Percentiles rank a stretch among this genome's conserved stretches.
These are phyloP conservation scores for Pachyramphus minor DNA, from an alignment of 2,113 vertebrate species.

Conservation along the genomic window DNA sequence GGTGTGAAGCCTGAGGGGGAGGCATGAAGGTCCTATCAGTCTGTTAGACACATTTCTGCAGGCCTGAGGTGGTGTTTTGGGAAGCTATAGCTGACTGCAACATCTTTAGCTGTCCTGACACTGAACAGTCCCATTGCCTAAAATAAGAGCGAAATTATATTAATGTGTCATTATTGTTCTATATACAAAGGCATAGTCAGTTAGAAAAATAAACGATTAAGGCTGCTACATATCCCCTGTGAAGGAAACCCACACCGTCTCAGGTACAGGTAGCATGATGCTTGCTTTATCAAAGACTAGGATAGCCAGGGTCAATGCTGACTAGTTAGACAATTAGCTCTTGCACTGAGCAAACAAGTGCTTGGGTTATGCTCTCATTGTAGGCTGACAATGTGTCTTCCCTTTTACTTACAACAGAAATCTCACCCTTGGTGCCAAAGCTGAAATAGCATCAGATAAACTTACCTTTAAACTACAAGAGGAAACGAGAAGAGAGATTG, in stretches of 20 bases:
- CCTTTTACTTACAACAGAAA: conserved; percentile 75
- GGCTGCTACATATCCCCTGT: not conserved
- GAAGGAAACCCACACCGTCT: not conserved
- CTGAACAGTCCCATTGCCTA: rapidly evolving
- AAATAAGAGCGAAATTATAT: not conserved
- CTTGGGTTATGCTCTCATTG: not conserved
- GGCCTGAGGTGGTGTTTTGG: not conserved
- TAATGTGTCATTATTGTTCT: not conserved
- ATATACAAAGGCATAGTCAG: not conserved
- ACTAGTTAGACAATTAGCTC: not conserved
- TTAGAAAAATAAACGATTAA: not conserved
- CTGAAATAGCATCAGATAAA: conserved; percentile 87
- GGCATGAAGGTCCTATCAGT: not conserved
- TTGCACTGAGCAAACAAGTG: not conserved
- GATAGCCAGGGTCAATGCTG: not conserved
- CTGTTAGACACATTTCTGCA: not conserved
- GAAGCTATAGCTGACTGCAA: not conserved
- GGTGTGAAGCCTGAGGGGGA: not conserved
- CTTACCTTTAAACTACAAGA: conserved; percentile 64
- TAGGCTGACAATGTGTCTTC: not conserved
- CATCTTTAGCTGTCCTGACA: not conserved
- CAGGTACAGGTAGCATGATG: not conserved
- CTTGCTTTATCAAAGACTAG: not conserved
- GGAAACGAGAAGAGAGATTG: conserved; percentile 68
- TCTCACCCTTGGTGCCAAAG: conserved; percentile 85